phyloP scores from a whole-genome alignment of 2,113 vertebrate species.

The Rostratula benghalensis region DNA sequence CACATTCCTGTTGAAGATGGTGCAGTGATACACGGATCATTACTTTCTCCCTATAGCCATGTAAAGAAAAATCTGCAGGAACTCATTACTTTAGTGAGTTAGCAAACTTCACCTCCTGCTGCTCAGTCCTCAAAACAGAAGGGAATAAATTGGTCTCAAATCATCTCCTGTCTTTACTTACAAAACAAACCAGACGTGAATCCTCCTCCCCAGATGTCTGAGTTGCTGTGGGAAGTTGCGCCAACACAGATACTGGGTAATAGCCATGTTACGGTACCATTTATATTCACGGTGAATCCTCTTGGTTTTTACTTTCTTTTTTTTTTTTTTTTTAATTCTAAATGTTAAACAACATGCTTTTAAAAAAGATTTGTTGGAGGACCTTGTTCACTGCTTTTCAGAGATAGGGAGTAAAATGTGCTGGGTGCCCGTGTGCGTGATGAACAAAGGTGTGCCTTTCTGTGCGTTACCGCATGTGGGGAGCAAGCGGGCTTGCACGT shows the following conservation, averaged over 20 bases:
- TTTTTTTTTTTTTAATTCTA: background rate
- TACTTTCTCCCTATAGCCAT: slow-evolving; percentile 11
- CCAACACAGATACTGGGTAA: background rate
- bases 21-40: background rate
- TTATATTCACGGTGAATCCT: background rate
- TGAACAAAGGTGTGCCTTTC: background rate
- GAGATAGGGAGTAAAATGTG: background rate
- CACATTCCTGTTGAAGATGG: background rate
- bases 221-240: background rate
- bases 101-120: background rate
- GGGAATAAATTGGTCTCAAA: background rate
- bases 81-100: background rate
- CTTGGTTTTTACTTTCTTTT: background rate
- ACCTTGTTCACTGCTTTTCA: accelerated
- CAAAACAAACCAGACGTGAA: background rate
- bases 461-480: accelerated
- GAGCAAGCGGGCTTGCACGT: background rate
- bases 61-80: background rate
- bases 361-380: background rate
- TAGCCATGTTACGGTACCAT: background rate
- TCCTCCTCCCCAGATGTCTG: background rate
- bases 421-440: background rate
- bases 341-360: background rate
- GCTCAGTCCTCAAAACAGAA: background rate
- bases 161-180: slow-evolving; percentile 19